phyloP scores from a whole-genome alignment of 2,888 invertebrate species.

The Aporophyla nigra region DNA sequence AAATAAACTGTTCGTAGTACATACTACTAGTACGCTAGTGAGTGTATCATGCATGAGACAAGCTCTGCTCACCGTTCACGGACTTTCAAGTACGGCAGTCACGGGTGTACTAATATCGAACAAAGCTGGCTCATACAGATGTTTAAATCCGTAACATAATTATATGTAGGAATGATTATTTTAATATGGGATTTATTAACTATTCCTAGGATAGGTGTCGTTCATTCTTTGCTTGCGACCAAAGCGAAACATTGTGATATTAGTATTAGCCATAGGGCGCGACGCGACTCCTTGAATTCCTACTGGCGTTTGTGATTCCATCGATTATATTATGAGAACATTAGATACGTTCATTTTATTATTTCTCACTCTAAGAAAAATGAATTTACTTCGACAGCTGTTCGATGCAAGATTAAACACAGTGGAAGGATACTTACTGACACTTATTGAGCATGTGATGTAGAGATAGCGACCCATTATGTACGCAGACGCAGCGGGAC shows the following conservation, averaged over 20 bases:
- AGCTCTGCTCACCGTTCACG: no score
- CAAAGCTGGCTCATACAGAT: background rate
- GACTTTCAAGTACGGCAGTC: background rate
- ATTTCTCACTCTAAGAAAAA: background rate
- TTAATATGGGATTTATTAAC: background rate
- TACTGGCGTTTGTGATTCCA: slow-evolving; percentile 3
- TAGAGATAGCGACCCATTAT: background rate
- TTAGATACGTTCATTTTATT: background rate
- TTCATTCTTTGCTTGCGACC: no score
- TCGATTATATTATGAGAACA: background rate
- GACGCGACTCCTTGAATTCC: slow-evolving; percentile 2
- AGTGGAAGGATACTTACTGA: background rate
- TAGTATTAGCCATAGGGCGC: background rate
- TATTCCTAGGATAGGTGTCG: no score
- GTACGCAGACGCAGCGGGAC: background rate
- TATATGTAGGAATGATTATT: background rate
- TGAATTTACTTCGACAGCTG: background rate
- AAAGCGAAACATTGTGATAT: no score
- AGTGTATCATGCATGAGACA: background rate
- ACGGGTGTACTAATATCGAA: background rate
- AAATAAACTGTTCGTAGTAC: background rate
- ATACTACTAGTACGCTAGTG: background rate
- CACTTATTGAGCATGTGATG: slow-evolving; percentile 2
- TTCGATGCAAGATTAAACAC: background rate
- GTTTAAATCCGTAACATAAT: background rate